Evolutionary conservation across 2,888 invertebrate genomes (phyloP).

Genomic region (Ceriagrion tenellum): DNA sequence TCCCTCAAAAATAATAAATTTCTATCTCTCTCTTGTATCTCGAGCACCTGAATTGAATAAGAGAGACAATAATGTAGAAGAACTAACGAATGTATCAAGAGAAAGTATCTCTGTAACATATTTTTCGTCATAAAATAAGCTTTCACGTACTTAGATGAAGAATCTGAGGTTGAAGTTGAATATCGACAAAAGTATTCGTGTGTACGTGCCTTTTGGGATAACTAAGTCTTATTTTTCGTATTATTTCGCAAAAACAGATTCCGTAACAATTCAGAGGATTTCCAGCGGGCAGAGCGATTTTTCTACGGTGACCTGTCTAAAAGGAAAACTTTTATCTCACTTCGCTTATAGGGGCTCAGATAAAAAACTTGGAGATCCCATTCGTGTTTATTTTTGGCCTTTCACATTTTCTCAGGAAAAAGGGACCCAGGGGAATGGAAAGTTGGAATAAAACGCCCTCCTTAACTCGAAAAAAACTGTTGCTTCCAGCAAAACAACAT

Average conservation of each 20-base stretch:
- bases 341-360: not conserved
- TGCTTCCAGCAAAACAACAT: constrained; percentile 14
- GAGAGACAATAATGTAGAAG: no score
- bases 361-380: not conserved
- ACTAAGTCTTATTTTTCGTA: not conserved
- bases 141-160: no score
- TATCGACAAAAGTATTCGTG: no score
- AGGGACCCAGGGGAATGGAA: not conserved
- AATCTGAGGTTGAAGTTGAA: no score
- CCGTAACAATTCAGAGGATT: not conserved
- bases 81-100: no score
- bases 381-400: not conserved
- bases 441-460: constrained; percentile 32
- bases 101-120: no score
- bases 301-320: not conserved
- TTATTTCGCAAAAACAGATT: not conserved
- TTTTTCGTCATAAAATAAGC: no score
- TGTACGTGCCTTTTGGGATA: no score
- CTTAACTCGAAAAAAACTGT: constrained; percentile 29
- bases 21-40: no score
- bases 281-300: not conserved
- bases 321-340: constrained; percentile 29
- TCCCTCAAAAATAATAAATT: no score
- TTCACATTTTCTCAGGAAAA: not conserved
- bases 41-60: no score